Percentiles rank a stretch among this genome's conserved stretches.
Evolutionary conservation across 2,888 invertebrate genomes (phyloP).

Genomic region (Apamea sordens): DNA sequence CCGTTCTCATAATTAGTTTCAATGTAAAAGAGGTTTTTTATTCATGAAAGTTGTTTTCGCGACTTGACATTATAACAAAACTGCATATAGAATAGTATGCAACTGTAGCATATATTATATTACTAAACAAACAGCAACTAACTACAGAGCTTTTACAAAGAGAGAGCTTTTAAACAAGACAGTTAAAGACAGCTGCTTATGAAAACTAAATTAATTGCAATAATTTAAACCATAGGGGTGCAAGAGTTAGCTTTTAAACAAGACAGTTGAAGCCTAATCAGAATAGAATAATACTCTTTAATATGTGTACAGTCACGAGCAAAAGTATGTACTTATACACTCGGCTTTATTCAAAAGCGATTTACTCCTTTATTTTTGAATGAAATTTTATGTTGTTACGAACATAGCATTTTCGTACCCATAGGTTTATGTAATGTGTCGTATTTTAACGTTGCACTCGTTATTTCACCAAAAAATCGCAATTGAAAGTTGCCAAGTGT

Average conservation of each 20-base stretch:
- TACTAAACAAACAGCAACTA: not conserved
- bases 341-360: no score
- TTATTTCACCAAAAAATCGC: no score
- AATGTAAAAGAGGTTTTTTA: slow-evolving; percentile 31
- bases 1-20: slow-evolving; percentile 23
- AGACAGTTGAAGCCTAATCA: not conserved
- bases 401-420: no score
- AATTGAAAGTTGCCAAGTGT: no score
- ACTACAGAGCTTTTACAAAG: slow-evolving; percentile 14
- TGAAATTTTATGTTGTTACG: no score
- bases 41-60: slow-evolving; percentile 30
- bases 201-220: not conserved
- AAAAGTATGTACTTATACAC: no score
- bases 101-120: not conserved
- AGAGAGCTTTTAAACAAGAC: not conserved
- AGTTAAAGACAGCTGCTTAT: not conserved
- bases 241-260: not conserved
- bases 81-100: not conserved
- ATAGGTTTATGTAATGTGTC: no score
- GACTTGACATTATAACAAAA: slow-evolving; percentile 18
- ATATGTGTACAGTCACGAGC: no score
- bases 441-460: no score
- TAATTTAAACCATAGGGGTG: not conserved
- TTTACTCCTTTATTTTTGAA: no score
- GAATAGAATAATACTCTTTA: not conserved